These are phyloP conservation scores for Eidolon helvum DNA, from an alignment of 2,113 vertebrate species.

Conservation along the genomic window DNA sequence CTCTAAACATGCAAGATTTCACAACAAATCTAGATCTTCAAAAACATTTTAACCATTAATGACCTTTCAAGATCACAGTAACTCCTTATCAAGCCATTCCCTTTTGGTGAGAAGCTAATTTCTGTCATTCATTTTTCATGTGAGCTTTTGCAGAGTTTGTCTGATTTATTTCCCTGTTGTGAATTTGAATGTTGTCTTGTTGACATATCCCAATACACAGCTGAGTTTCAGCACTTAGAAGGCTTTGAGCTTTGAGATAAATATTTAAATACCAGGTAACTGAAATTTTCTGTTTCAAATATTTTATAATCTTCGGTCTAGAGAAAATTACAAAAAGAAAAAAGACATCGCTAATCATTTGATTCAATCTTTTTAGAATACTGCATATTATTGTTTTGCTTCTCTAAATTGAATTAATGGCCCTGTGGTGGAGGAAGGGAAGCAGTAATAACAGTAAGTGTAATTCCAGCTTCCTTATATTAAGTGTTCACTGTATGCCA, in stretches of 20 bases:
- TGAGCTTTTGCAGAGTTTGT: not conserved
- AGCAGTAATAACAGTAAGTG: not conserved
- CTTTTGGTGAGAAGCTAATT: conserved; percentile 32
- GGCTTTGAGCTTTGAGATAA: not conserved
- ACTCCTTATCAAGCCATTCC: conserved; percentile 55
- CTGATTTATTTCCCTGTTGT: not conserved
- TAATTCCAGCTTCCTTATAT: not conserved
- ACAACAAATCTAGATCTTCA: conserved; percentile 55
- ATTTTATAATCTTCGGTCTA: not conserved
- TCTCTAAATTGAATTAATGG: not conserved
- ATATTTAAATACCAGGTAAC: conserved; percentile 27
- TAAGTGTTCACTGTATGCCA: not conserved
- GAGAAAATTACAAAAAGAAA: not conserved
- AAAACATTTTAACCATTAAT: conserved; percentile 78
- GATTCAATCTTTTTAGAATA: not conserved
- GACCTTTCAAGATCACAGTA: conserved; percentile 78
- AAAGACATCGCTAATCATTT: not conserved
- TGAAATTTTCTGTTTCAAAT: conserved; percentile 7
- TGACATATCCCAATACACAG: not conserved
- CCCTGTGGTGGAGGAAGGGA: not conserved
- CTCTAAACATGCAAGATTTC: conserved; percentile 63
- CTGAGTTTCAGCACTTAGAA: conserved; percentile 20
- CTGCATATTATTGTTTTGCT: not conserved
- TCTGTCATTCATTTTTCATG: conserved; percentile 34
- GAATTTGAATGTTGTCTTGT: conserved; percentile 26